phyloP scores from a whole-genome alignment of 2,888 invertebrate genomes.

The Noctuana brunneofusca region DNA sequence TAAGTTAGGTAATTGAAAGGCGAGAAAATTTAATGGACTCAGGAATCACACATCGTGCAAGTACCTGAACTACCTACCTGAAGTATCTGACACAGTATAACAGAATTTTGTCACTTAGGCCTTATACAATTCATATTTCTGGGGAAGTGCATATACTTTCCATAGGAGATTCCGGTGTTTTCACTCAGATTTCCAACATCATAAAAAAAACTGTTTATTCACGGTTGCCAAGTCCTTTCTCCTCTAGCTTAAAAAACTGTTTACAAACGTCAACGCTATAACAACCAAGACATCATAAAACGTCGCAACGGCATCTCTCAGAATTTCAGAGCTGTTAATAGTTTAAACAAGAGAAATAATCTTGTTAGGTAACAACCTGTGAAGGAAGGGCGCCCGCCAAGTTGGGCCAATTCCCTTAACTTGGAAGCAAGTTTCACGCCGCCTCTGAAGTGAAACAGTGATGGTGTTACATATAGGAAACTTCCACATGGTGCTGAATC shows the following conservation, averaged over 20 bases:
- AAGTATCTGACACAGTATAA: too few species aligned
- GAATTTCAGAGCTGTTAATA: slow-evolving; percentile 60
- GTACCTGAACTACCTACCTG: too few species aligned
- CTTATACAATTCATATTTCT: too few species aligned
- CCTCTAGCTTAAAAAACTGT: neutral
- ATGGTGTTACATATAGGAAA: slow-evolving; percentile 40
- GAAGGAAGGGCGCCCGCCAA: slow-evolving; percentile 60
- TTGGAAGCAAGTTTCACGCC: slow-evolving; percentile 53
- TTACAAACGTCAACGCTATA: neutral
- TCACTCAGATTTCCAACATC: too few species aligned
- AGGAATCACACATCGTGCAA: too few species aligned
- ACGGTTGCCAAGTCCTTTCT: neutral
- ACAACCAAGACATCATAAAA: neutral
- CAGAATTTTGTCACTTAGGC: too few species aligned
- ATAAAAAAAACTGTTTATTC: too few species aligned
- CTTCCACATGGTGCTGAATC: slow-evolving; percentile 9
- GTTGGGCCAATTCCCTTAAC: slow-evolving; percentile 71
- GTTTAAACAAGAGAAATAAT: slow-evolving; percentile 69
- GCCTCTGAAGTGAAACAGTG: slow-evolving; percentile 36
- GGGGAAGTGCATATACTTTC: too few species aligned
- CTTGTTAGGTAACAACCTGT: slow-evolving; percentile 72
- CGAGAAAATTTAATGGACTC: too few species aligned
- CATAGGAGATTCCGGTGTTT: too few species aligned
- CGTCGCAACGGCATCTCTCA: slow-evolving; percentile 21
- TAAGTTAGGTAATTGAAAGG: too few species aligned